These are phyloP conservation scores for Nephrotoma flavescens DNA, from an alignment of 2,888 invertebrate genomes.

Conservation along the genomic window DNA sequence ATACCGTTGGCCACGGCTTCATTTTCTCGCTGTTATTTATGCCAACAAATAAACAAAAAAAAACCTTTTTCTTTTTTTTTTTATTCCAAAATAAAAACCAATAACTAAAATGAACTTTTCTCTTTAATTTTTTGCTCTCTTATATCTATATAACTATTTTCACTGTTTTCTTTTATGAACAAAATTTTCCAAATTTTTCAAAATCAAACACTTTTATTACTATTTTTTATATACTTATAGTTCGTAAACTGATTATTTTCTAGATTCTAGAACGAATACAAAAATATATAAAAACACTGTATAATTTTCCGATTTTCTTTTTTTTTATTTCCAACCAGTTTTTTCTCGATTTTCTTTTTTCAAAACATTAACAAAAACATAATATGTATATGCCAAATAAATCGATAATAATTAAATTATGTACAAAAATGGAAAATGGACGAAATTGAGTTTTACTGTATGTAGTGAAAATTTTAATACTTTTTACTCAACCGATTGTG, in stretches of 20 bases:
- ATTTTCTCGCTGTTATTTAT: neutral
- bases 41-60: neutral
- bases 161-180: neutral
- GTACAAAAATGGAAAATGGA: neutral
- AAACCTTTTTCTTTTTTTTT: neutral
- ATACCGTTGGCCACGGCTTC: conserved; percentile 5
- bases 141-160: neutral
- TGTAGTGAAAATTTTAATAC: neutral
- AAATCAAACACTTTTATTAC: neutral
- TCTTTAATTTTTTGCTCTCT: neutral
- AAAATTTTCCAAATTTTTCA: neutral
- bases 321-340: neutral
- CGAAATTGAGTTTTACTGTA: neutral
- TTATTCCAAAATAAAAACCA: neutral
- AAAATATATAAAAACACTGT: neutral
- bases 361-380: neutral
- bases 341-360: neutral
- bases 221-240: neutral
- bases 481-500: neutral
- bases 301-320: neutral
- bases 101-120: neutral
- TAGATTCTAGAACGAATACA: neutral
- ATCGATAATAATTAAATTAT: neutral
- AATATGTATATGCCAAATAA: neutral
- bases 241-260: neutral